phyloP scores from a whole-genome alignment of 2,113 vertebrate genomes.

The Semnornis frantzii region DNA sequence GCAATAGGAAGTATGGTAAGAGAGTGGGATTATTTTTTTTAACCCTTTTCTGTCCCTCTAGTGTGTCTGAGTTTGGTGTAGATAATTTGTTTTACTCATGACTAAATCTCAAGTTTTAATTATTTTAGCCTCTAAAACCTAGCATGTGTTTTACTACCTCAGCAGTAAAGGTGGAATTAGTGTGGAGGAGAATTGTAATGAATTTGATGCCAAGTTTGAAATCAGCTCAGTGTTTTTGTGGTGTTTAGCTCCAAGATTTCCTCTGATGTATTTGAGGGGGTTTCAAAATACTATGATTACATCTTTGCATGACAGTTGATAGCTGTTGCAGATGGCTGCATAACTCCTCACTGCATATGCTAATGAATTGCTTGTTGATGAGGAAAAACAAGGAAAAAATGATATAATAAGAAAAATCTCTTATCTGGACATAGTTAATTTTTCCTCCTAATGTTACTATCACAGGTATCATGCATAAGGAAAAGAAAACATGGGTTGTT shows the following conservation, averaged over 20 bases:
- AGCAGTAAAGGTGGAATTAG: not conserved
- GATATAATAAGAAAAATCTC: not conserved
- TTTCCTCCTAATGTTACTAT: not conserved
- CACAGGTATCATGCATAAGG: no score
- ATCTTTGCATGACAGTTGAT: not conserved
- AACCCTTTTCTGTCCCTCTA: not conserved
- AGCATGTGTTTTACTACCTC: not conserved
- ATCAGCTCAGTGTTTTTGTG: not conserved
- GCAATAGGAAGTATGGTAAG: constrained; percentile 88
- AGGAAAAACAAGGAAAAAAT: not conserved
- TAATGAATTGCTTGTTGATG: not conserved
- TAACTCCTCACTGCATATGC: not conserved
- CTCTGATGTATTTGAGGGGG: not conserved
- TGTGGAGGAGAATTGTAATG: not conserved
- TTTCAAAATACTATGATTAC: not conserved
- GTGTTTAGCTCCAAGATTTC: not conserved
- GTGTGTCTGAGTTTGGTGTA: not conserved
- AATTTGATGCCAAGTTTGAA: not conserved
- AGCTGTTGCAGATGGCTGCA: not conserved
- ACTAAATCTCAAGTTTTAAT: not conserved
- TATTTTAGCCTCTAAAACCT: not conserved
- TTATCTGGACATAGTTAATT: not conserved
- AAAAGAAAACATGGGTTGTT: not conserved
- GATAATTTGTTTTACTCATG: not conserved
- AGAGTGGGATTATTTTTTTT: not conserved